Evolutionary conservation across 2,113 vertebrate species (phyloP).

Genomic region (Leucoraja erinaceus): DNA sequence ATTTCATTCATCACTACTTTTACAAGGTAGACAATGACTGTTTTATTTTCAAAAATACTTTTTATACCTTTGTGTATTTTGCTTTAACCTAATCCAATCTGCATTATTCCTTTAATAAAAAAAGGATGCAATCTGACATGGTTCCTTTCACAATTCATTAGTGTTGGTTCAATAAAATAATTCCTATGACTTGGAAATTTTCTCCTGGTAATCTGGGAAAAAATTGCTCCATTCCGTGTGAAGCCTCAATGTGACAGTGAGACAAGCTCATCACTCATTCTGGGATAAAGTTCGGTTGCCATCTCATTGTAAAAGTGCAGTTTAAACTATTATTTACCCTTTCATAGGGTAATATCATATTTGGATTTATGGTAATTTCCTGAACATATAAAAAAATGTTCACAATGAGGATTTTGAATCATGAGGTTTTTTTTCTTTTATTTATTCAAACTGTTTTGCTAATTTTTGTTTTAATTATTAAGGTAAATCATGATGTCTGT

Average conservation of each 20-base stretch:
- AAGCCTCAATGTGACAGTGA: neutral
- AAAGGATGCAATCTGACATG: neutral
- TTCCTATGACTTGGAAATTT: neutral
- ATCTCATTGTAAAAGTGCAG: no score
- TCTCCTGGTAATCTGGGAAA: neutral
- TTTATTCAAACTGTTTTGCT: neutral
- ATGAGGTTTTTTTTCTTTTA: no score
- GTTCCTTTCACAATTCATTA: neutral
- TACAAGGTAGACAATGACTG: neutral
- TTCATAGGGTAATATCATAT: no score
- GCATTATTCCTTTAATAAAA: neutral
- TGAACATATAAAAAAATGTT: no score
- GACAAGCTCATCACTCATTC: neutral
- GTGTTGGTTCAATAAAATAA: neutral
- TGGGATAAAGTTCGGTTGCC: no score
- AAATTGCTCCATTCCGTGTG: neutral
- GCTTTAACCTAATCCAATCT: neutral
- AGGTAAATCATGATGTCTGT: neutral
- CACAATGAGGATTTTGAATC: no score
- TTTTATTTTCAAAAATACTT: neutral
- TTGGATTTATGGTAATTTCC: no score
- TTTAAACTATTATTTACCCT: no score
- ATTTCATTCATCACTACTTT: neutral
- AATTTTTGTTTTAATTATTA: neutral
- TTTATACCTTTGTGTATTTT: neutral